Conservation (phyloP, 2,113 vertebrate species). For the Mixornis gularis region DNA sequence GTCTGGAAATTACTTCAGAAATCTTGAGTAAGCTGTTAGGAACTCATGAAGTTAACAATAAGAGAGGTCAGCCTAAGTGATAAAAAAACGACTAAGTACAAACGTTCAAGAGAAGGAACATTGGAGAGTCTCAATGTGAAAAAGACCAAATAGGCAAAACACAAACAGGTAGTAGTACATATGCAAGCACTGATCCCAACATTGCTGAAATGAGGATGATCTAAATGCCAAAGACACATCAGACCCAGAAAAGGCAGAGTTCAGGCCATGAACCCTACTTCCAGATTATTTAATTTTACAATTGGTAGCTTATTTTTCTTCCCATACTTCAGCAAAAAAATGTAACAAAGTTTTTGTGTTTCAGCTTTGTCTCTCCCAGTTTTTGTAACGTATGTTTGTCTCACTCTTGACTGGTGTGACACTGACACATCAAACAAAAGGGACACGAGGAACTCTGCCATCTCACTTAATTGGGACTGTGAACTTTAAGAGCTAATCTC, state of each 20-base stretch:
- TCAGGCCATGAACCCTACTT: not conserved
- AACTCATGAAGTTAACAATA: not conserved
- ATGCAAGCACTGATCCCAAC: not conserved
- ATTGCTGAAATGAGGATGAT: not conserved
- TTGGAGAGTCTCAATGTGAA: not conserved
- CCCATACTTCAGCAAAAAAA: not conserved
- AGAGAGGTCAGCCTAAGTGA: not conserved
- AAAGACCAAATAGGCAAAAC: not conserved
- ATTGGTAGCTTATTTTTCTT: not conserved
- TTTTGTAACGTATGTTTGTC: not conserved
- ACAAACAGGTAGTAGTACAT: not conserved
- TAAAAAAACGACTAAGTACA: not conserved
- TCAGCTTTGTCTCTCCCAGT: not conserved
- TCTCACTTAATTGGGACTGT: not conserved
- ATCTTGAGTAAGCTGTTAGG: not conserved
- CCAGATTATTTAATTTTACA: slow-evolving; percentile 1
- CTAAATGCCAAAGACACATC: not conserved
- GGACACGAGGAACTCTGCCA: not conserved
- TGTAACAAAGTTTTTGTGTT: not conserved
- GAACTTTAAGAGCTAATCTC: not conserved
- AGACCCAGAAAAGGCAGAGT: not conserved
- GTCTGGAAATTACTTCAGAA: not conserved
- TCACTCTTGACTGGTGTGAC: not conserved
- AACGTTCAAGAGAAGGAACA: not conserved
- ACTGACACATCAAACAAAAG: not conserved